Evolutionary conservation across 2,797 vertebrate genomes (phyloP).

Genomic region (Fistularia tabacaria): DNA sequence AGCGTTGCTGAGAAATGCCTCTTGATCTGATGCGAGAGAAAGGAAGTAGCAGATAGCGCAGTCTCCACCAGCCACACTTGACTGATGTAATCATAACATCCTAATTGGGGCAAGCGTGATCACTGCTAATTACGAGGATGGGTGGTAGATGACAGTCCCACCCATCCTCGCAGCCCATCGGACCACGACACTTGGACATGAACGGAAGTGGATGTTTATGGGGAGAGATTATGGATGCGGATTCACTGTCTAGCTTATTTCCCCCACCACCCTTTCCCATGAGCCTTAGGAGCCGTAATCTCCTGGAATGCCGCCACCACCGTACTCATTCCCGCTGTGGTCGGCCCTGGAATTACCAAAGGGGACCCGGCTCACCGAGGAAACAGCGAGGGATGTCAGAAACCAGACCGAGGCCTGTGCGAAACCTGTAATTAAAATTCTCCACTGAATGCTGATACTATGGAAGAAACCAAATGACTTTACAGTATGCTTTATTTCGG

Average conservation of each 20-base stretch:
- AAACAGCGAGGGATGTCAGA: conserved; percentile 76
- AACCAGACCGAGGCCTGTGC: conserved; percentile 66
- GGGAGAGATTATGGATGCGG: conserved; percentile 59
- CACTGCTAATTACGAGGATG: conserved; percentile 29
- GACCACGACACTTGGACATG: conserved; percentile 55
- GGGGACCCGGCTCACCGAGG: conserved; percentile 63
- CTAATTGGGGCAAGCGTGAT: conserved; percentile 25
- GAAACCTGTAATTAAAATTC: conserved; percentile 80
- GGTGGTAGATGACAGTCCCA: conserved; percentile 42
- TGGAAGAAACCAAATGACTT: conserved; percentile 77
- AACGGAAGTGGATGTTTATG: conserved; percentile 71
- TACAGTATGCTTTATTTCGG: conserved; percentile 72
- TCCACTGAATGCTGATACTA: conserved; percentile 76
- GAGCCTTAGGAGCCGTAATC: conserved; percentile 66
- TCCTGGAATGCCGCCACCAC: conserved; percentile 65
- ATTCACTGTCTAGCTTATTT: conserved; percentile 67
- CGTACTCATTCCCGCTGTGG: conserved; percentile 77
- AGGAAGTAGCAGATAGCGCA: conserved; percentile 34
- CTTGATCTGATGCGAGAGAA: neutral
- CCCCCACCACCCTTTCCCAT: conserved; percentile 73
- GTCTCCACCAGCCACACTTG: conserved; percentile 41
- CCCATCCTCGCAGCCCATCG: conserved; percentile 57
- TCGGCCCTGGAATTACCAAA: conserved; percentile 75
- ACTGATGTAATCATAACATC: conserved; percentile 47
- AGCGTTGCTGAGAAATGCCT: neutral